Conservation (phyloP, 2,113 vertebrate species). For the Neoarius graeffei region DNA sequence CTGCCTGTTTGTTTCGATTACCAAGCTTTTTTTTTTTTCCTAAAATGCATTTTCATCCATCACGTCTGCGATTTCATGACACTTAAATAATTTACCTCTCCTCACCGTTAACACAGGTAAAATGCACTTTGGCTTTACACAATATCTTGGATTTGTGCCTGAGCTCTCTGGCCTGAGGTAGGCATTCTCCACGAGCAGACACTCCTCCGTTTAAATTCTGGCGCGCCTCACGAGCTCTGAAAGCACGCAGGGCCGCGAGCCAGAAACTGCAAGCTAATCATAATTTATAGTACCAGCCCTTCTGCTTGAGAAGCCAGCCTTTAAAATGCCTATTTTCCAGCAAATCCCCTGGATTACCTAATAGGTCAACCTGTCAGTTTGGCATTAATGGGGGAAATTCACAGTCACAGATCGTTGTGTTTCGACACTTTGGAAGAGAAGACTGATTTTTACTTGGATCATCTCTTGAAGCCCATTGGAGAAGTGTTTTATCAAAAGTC, state of each 20-base stretch:
- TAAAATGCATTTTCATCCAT: conserved; percentile 6
- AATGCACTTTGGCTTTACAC: background rate
- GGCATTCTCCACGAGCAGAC: conserved; percentile 39
- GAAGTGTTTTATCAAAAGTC: conserved; percentile 2
- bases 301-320: conserved; percentile 59
- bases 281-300: conserved; percentile 65
- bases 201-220: conserved; percentile 34
- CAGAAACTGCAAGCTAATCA: conserved; percentile 66
- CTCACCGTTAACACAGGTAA: conserved; percentile 7
- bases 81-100: background rate
- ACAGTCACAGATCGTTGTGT: conserved; percentile 45
- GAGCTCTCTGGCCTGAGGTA: conserved; percentile 34
- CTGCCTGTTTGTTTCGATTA: conserved; percentile 5
- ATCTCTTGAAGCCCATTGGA: conserved; percentile 1
- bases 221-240: conserved; percentile 8
- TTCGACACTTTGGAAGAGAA: conserved; percentile 34
- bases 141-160: conserved; percentile 9
- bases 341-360: conserved; percentile 72
- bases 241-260: conserved; percentile 11
- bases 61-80: background rate
- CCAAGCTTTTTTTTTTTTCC: background rate
- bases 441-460: conserved; percentile 28
- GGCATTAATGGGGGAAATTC: conserved; percentile 56
- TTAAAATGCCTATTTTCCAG: conserved; percentile 68
- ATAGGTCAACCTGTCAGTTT: conserved; percentile 68